Evolutionary conservation across 1,140 invertebrate species (phyloP), one percentile per base, ranked within the genome.

Genomic region (Neodiprion pinetum): DNA sequence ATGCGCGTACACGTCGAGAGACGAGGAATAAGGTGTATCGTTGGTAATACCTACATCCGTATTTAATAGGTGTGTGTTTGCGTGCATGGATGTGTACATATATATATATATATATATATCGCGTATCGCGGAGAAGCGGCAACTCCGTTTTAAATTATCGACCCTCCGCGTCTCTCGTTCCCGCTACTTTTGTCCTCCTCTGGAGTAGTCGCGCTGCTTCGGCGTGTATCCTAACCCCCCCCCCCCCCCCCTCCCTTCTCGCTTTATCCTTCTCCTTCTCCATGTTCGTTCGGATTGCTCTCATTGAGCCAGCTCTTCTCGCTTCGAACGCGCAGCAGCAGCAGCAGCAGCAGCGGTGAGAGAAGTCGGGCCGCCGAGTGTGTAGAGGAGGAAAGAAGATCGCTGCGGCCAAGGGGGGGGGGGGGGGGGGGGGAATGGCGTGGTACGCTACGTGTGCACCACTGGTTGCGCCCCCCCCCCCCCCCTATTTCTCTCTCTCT

Each of bases 401-500:
- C 17, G 17, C 17, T 68, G 1, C 40, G 40, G 53, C 48, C 17
- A 17, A 0, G 17, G 17, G 14, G 71, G 21, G 9, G 40, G 71
- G 71, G 71, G 67, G 67, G 65, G 65, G 65, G 65, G 28, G 53
- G 71, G 65, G 48, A 48, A 47, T 66, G 23, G 53, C 71, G 71
- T 72, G 71, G 17, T 21, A 21, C 17, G 23, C 69, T 17, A 21
- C 53, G 50, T 66, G 65, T 23, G 23, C 71, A 66, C 71, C 49
- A 28, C 67, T 66, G 71, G 71, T 72, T 53, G 67, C 61, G 65
- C 61, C 65, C 71, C 67, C 67, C 61, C 67, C 71, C 61, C 65
- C 71, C 61, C 65, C 71, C 67, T 47, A 11, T 72, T 17, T 68
- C 66, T 81, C 67, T 76, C 68, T 80, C 73, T 74, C 70, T 72